Percentiles rank a stretch among this genome's conserved stretches.
Evolutionary conservation across 2,797 vertebrate species (phyloP).

Genomic region (Neosilurus mollespiculum): DNA sequence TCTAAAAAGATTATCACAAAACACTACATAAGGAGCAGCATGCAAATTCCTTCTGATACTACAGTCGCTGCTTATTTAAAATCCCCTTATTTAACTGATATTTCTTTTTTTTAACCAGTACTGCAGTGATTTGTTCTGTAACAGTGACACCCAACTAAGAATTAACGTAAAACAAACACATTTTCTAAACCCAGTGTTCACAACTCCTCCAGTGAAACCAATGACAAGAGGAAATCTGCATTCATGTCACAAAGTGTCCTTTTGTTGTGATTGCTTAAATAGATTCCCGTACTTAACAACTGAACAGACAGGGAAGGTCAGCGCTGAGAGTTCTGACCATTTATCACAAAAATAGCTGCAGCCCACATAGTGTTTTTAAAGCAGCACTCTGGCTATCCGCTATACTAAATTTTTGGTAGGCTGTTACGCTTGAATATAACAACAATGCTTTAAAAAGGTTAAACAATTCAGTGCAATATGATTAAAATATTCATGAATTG

Average conservation of each 20-base stretch:
- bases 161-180: not conserved
- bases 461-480: not conserved
- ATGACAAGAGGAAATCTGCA: slow-evolving; percentile 23
- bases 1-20: not conserved
- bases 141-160: not conserved
- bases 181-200: slow-evolving; percentile 5
- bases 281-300: not conserved
- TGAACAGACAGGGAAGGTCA: slow-evolving; percentile 22
- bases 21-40: not conserved
- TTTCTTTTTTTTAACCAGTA: not conserved
- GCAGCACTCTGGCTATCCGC: not conserved
- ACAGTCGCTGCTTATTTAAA: not conserved
- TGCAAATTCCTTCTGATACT: not conserved
- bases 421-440: too few species aligned
- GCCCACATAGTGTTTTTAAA: not conserved
- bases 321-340: not conserved
- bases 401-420: not conserved
- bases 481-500: not conserved
- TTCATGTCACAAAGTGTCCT: not conserved
- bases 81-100: not conserved
- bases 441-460: not conserved
- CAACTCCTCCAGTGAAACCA: slow-evolving; percentile 10
- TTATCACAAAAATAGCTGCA: not conserved
- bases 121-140: not conserved
- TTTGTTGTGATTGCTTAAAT: slow-evolving; percentile 26